Percentiles rank a stretch among this genome's conserved stretches.
Conservation (phyloP, 1,140 invertebrate genomes). For the Drosophila lowei region DNA sequence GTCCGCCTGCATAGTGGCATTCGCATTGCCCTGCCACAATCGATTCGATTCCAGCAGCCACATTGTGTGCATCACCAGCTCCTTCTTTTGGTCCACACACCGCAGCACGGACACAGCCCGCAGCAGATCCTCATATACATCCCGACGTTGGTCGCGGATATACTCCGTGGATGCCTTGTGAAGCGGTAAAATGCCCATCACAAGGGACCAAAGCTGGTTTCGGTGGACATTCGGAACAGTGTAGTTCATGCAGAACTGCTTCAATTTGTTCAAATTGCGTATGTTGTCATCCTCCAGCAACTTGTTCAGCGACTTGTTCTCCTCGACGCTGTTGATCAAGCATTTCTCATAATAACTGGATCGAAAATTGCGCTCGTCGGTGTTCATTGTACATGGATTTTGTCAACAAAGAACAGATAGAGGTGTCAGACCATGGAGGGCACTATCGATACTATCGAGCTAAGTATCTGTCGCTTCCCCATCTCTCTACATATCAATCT, state of each 20-base stretch:
- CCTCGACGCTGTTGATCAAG: slow-evolving; percentile 93
- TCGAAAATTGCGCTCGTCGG: slow-evolving; percentile 93
- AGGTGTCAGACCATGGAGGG: too few relatives aligned
- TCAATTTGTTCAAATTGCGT: slow-evolving; percentile 91
- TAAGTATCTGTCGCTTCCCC: too few relatives aligned
- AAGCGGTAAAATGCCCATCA: slow-evolving; percentile 88
- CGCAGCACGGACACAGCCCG: slow-evolving; percentile 88
- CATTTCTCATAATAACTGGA: slow-evolving; percentile 93
- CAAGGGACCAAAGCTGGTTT: slow-evolving; percentile 92
- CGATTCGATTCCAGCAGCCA: slow-evolving; percentile 89
- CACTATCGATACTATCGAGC: too few relatives aligned
- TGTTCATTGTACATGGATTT: slow-evolving; percentile 66
- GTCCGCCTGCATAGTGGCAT: slow-evolving; percentile 82
- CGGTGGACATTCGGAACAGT: slow-evolving; percentile 92
- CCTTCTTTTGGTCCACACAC: slow-evolving; percentile 83
- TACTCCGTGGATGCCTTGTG: slow-evolving; percentile 90
- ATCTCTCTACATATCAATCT: too few relatives aligned
- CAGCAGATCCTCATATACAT: slow-evolving; percentile 90
- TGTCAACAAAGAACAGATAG: too few relatives aligned
- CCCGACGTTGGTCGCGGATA: slow-evolving; percentile 88
- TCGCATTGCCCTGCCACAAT: slow-evolving; percentile 87
- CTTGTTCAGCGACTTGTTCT: slow-evolving; percentile 96
- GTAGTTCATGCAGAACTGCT: slow-evolving; percentile 93
- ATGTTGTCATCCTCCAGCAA: slow-evolving; percentile 93
- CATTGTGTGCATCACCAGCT: slow-evolving; percentile 89